Conservation (phyloP, 2,888 invertebrate genomes). For the Drosophila emarginata region DNA sequence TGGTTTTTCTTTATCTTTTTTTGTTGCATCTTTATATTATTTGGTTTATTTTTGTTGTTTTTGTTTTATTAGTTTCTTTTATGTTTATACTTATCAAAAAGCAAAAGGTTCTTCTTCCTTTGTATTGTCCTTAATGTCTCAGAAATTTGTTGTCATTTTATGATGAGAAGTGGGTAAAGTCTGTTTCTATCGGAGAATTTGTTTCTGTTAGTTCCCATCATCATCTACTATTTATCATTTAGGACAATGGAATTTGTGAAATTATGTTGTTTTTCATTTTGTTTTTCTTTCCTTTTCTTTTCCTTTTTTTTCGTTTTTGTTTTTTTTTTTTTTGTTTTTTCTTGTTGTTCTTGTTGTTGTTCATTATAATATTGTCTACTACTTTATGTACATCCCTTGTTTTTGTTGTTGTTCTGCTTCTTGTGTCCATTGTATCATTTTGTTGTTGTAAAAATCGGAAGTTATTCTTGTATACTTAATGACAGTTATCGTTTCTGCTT, state of each 20-base stretch:
- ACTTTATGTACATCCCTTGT: conserved; percentile 73
- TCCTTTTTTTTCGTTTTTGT: conserved; percentile 16
- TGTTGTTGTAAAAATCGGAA: conserved; percentile 41
- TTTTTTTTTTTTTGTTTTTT: conserved; percentile 9
- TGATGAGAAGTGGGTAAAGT: conserved; percentile 29
- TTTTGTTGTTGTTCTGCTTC: conserved; percentile 42
- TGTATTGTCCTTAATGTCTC: conserved; percentile 74
- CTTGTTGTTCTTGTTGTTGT: conserved; percentile 23
- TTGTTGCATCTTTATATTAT: conserved; percentile 16
- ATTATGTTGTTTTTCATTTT: conserved; percentile 23
- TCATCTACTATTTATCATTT: conserved; percentile 11
- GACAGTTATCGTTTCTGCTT: conserved; percentile 49
- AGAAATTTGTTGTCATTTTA: conserved; percentile 51
- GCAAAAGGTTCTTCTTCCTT: conserved; percentile 56
- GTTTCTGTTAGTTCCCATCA: conserved; percentile 3
- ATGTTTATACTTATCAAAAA: conserved; percentile 41
- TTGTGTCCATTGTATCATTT: conserved; percentile 59
- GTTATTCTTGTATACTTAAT: conserved; percentile 37
- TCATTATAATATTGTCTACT: conserved; percentile 66
- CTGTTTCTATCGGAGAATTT: conserved; percentile 26
- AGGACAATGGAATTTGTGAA: conserved; percentile 41
- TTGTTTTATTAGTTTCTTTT: conserved; percentile 29
- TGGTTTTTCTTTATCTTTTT: conserved; percentile 32
- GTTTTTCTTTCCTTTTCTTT: conserved; percentile 13
- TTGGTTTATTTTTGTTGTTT: conserved; percentile 45